These are phyloP conservation scores for Chaetodon trifascialis DNA, from an alignment of 2,113 vertebrate genomes.

Conservation along the genomic window DNA sequence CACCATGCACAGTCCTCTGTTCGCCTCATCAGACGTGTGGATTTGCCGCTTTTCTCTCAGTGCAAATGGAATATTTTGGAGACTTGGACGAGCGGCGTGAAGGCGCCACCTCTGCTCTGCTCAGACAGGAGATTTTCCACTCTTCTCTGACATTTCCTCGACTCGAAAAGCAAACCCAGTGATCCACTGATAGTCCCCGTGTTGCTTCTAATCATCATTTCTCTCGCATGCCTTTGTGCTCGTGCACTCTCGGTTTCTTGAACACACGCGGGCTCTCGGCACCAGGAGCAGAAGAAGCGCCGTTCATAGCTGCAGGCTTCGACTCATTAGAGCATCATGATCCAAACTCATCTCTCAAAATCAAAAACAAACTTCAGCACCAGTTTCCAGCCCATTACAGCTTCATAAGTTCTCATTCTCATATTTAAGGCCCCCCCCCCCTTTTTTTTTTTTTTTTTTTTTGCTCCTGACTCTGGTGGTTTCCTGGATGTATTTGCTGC, in stretches of 20 bases:
- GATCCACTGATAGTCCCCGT: background rate
- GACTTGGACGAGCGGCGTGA: background rate
- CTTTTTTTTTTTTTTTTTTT: too few relatives aligned
- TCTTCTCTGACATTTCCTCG: background rate
- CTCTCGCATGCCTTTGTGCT: too few relatives aligned
- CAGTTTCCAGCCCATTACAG: too few relatives aligned
- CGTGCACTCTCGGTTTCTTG: background rate
- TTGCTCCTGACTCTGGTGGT: background rate
- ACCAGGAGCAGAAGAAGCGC: background rate
- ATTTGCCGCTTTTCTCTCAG: background rate
- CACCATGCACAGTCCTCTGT: background rate
- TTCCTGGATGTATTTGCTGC: background rate
- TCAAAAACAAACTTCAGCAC: background rate
- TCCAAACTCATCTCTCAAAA: conserved; percentile 26
- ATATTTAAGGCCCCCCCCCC: conserved; percentile 5
- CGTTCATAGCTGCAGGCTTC: conserved; percentile 19
- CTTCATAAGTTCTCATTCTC: background rate
- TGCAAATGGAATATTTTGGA: background rate
- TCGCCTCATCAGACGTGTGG: background rate
- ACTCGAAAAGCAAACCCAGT: too few relatives aligned
- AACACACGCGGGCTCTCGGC: background rate
- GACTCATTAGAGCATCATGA: conserved; percentile 14
- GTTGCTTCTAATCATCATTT: background rate
- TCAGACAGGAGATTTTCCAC: background rate
- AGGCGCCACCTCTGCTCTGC: background rate